Evolutionary conservation across 2,888 invertebrate genomes (phyloP).

Genomic region (Ptilodon capucinus): DNA sequence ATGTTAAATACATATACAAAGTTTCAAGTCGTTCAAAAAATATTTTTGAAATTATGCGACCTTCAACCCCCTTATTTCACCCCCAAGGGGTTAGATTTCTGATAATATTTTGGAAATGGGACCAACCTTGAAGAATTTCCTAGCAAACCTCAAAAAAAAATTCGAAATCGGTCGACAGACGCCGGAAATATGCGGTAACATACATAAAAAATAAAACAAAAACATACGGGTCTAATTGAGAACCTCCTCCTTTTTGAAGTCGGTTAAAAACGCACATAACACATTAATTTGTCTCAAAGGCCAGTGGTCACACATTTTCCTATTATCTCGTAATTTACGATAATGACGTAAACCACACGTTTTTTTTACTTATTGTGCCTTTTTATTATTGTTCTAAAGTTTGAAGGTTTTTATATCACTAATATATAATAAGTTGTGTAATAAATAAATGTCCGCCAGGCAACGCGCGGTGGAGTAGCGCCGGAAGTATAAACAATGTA

Average conservation of each 20-base stretch:
- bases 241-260: neutral
- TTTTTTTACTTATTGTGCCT: neutral
- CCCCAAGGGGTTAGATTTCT: too few relatives aligned
- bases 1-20: too few relatives aligned
- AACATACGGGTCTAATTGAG: too few relatives aligned
- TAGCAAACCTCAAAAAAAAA: too few relatives aligned
- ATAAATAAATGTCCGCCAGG: neutral
- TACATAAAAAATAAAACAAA: too few relatives aligned
- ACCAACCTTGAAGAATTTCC: too few relatives aligned
- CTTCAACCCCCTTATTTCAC: too few relatives aligned
- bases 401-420: neutral
- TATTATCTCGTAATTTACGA: neutral
- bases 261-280: neutral
- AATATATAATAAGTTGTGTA: neutral
- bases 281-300: neutral
- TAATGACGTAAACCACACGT: neutral
- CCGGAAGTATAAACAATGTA: conserved; percentile 33
- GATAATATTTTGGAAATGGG: too few relatives aligned
- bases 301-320: neutral
- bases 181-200: too few relatives aligned
- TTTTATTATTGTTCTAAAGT: neutral
- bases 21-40: too few relatives aligned
- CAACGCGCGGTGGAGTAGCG: neutral
- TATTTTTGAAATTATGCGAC: too few relatives aligned
- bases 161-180: too few relatives aligned